phyloP scores from a whole-genome alignment of 2,797 vertebrate genomes.

The Hybognathus amarus region DNA sequence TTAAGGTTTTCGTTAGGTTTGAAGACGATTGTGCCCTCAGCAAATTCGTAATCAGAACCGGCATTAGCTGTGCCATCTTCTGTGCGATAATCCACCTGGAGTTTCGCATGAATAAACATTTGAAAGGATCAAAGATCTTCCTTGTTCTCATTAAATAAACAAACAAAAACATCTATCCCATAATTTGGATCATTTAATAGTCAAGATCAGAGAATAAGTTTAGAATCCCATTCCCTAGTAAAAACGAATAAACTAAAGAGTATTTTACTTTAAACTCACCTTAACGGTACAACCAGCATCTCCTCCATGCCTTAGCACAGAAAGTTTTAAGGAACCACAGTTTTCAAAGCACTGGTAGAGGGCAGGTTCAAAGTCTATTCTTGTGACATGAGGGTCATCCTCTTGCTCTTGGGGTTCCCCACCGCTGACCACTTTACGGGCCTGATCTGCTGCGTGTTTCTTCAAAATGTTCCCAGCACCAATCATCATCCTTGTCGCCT shows the following conservation, averaged over 20 bases:
- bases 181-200: neutral
- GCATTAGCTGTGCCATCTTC: constrained; percentile 87
- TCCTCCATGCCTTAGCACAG: constrained; percentile 77
- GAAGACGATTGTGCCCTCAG: constrained; percentile 83
- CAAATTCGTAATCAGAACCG: constrained; percentile 87
- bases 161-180: neutral
- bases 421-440: constrained; percentile 83
- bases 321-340: constrained; percentile 83
- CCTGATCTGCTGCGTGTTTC: constrained; percentile 86
- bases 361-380: constrained; percentile 80
- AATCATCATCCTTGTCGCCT: constrained; percentile 90
- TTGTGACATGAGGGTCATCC: constrained; percentile 78
- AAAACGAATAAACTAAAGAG: neutral
- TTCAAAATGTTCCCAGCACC: constrained; percentile 87
- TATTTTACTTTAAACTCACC: constrained; percentile 63
- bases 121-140: neutral
- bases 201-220: neutral
- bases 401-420: constrained; percentile 77
- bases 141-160: constrained; percentile 1
- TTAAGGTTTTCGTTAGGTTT: constrained; percentile 82
- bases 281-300: constrained; percentile 77
- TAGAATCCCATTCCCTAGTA: neutral
- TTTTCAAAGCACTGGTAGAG: constrained; percentile 88
- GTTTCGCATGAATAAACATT: neutral
- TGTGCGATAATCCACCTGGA: constrained; percentile 84